Evolutionary conservation across 2,797 vertebrate species (phyloP), one percentile per base, ranked within the genome.

Genomic region (Cryptoprocta ferox): DNA sequence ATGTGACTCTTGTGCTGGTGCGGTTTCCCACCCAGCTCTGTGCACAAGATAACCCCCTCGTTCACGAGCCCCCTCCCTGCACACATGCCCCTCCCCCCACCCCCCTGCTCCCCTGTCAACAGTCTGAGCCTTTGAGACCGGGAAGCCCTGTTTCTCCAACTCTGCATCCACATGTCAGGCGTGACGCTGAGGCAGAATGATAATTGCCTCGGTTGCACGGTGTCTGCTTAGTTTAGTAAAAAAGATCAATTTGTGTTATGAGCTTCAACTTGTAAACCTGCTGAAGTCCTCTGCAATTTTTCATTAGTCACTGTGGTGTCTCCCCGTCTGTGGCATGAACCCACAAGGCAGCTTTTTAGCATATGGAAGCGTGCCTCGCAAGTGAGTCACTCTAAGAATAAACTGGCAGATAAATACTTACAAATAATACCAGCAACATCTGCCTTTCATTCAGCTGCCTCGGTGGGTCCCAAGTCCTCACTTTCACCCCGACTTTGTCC

Each of bases 41-140:
- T 53, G 53, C 21, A 10, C 59, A 45, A 30, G 80, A 39, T 19
- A 12, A 12, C 13, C 45, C 28, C 1, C 63, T 76, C 45, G 12
- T 28, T 48, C 11, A 53, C 4, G 1, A 30, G 37, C 15, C 35
- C 35, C 7, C 1, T 0, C 0, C 28, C 10, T 8, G n/a, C 24
- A 1, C 2, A 61, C 12, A 13, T 2, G 2, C 2, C 24, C 21
- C 35, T 3, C 11, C 15, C 2, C 24, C 35, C 63, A 61, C 19
- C 12, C 16, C 35, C 3, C 8, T 1, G 8, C 42, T n/a, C 11
- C 0, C 6, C 50, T 0, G 3, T 16, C 73, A 30, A 16, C 11
- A 0, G 21, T 32, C 63, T 79, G 8, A 32, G 18, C 53, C 26
- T 48, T 53, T 8, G 19, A 71, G 39, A 42, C 5, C 0, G 13